Evolutionary conservation across 2,113 vertebrate genomes (phyloP).

Genomic region (Mormyrus lacerda): DNA sequence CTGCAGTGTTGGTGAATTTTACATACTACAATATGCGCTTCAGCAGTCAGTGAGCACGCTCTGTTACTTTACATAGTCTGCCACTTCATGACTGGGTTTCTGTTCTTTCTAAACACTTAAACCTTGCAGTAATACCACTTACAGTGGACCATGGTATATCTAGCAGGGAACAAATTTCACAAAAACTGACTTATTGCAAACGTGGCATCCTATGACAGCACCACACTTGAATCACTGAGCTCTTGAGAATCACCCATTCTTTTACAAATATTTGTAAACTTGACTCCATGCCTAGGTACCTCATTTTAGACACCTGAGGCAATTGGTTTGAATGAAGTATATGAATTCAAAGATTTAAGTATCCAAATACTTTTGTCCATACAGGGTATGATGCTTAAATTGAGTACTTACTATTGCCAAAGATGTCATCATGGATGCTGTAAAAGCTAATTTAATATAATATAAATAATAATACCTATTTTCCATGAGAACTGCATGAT

Average conservation of each 20-base stretch:
- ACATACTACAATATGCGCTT: neutral
- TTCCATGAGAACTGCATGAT: neutral
- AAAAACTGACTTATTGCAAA: neutral
- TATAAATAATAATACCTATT: neutral
- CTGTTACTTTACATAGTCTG: too few species aligned
- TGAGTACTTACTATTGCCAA: neutral
- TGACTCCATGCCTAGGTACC: neutral
- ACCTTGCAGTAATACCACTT: neutral
- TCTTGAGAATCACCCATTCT: too few species aligned
- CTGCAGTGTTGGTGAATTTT: neutral
- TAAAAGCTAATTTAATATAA: neutral
- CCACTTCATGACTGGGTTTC: neutral
- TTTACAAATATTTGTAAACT: too few species aligned
- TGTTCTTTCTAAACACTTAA: neutral
- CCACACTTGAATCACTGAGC: too few species aligned
- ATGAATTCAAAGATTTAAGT: neutral
- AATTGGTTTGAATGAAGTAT: neutral
- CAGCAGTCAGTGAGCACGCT: neutral
- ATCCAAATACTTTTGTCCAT: neutral
- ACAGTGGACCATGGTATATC: neutral
- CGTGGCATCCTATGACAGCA: too few species aligned
- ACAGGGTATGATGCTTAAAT: neutral
- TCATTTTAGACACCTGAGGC: neutral
- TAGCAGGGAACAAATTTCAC: neutral
- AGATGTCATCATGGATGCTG: neutral